phyloP scores from a whole-genome alignment of 2,797 vertebrate species.

The Typhlichthys subterraneus region DNA sequence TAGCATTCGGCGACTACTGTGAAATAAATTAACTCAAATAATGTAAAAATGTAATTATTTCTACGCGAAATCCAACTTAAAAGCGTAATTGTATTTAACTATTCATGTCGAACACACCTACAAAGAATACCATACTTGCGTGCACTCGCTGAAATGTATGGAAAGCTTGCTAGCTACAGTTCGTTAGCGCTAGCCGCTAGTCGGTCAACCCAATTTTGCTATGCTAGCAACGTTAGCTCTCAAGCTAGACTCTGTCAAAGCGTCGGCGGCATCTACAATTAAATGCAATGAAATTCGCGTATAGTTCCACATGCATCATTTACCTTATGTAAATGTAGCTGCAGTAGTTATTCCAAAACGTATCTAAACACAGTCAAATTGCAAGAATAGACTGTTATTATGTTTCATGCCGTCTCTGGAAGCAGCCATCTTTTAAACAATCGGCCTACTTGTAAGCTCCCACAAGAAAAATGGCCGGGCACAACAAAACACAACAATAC shows the following conservation, averaged over 20 bases:
- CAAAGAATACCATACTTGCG: not conserved
- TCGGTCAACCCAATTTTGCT: conserved; percentile 48
- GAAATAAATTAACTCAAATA: conserved; percentile 18
- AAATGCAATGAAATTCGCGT: conserved; percentile 41
- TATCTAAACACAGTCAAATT: conserved; percentile 33
- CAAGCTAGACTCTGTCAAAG: conserved; percentile 66
- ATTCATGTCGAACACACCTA: not conserved
- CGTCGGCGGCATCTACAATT: conserved; percentile 52
- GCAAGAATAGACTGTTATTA: conserved; percentile 63
- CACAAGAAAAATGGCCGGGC: conserved; percentile 84
- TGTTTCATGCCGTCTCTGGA: conserved; percentile 82
- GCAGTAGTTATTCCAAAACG: conserved; percentile 16
- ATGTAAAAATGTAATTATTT: not conserved
- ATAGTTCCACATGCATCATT: conserved; percentile 36
- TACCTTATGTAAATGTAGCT: conserved; percentile 38
- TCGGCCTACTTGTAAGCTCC: conserved; percentile 77
- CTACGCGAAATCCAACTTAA: accelerated
- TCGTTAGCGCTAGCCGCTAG: conserved; percentile 57
- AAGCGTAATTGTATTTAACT: accelerated
- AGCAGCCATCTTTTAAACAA: conserved; percentile 85
- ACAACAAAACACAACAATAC: conserved; percentile 76
- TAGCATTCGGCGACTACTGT: conserved; percentile 45
- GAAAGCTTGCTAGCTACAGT: conserved; percentile 23
- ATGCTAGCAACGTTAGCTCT: conserved; percentile 61
- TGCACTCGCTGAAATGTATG: not conserved